Evolutionary conservation across 2,888 invertebrate species (phyloP).

Genomic region (Celastrina argiolus): DNA sequence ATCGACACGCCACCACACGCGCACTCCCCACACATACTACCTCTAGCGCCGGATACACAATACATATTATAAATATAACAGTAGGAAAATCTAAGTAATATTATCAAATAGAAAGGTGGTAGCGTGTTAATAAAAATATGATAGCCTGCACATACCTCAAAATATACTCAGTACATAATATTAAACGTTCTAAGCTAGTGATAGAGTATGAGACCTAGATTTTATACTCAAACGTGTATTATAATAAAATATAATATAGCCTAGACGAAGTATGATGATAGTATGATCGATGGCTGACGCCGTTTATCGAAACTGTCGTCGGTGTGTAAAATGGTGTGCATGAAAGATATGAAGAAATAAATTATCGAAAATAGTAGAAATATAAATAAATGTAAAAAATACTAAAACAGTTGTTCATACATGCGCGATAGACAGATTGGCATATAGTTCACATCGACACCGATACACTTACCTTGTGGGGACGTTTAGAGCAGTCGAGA

Average conservation of each 20-base stretch:
- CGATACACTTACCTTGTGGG: constrained; percentile 57
- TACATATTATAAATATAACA: constrained; percentile 45
- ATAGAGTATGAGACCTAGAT: constrained; percentile 63
- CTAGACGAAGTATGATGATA: constrained; percentile 39
- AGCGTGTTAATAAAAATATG: constrained; percentile 53
- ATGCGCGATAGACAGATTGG: constrained; percentile 61
- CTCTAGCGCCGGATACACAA: constrained; percentile 36
- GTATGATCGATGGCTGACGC: constrained; percentile 47
- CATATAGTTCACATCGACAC: constrained; percentile 62
- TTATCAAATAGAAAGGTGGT: constrained; percentile 56
- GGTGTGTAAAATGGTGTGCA: constrained; percentile 62
- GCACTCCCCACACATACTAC: constrained; percentile 43
- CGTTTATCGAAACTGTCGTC: constrained; percentile 43
- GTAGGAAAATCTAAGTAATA: constrained; percentile 48
- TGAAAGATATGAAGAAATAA: constrained; percentile 66
- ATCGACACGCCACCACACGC: constrained; percentile 53
- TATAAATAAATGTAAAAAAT: constrained; percentile 49
- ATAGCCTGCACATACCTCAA: constrained; percentile 52
- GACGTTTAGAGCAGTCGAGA: constrained; percentile 27
- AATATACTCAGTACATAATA: constrained; percentile 41
- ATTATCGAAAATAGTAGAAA: constrained; percentile 50
- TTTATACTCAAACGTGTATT: constrained; percentile 43
- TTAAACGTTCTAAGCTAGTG: constrained; percentile 65
- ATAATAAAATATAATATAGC: constrained; percentile 37
- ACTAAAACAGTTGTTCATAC: constrained; percentile 45